These are phyloP conservation scores for Potorous gilbertii DNA, from an alignment of 2,797 vertebrate species.

Conservation along the genomic window DNA sequence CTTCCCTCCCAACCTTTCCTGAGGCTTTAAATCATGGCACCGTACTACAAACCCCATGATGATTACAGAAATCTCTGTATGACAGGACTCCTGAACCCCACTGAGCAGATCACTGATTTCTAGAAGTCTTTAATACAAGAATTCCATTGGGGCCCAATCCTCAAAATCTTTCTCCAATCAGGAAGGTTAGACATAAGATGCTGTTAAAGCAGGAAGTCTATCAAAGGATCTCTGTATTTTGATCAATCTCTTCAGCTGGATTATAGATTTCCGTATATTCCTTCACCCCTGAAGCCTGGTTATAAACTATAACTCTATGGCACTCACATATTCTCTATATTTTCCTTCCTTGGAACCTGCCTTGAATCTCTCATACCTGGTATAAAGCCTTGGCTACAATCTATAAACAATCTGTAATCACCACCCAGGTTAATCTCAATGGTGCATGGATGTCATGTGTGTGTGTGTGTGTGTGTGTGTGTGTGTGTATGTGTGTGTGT, in stretches of 20 bases:
- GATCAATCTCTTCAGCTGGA: neutral
- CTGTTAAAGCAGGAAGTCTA: neutral
- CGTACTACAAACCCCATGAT: neutral
- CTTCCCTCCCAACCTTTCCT: neutral
- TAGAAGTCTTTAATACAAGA: neutral
- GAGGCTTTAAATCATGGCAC: neutral
- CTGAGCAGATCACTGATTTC: neutral
- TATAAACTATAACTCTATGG: neutral
- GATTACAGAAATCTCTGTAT: neutral
- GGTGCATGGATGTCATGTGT: neutral
- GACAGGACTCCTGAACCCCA: neutral
- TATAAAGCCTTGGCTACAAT: neutral
- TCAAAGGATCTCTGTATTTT: neutral
- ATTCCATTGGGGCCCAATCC: neutral
- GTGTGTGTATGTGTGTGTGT: too few relatives aligned
- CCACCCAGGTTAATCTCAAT: neutral
- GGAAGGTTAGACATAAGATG: neutral
- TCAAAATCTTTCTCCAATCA: neutral
- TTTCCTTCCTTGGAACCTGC: neutral
- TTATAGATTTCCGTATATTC: neutral
- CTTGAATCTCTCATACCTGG: neutral
- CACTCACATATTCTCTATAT: neutral
- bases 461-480: too few relatives aligned
- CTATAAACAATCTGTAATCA: neutral
- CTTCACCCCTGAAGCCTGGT: too few relatives aligned